Percentiles rank a stretch among this genome's conserved stretches.
Evolutionary conservation across 1,140 invertebrate genomes (phyloP).

Genomic region (Drosophila tsacasi): DNA sequence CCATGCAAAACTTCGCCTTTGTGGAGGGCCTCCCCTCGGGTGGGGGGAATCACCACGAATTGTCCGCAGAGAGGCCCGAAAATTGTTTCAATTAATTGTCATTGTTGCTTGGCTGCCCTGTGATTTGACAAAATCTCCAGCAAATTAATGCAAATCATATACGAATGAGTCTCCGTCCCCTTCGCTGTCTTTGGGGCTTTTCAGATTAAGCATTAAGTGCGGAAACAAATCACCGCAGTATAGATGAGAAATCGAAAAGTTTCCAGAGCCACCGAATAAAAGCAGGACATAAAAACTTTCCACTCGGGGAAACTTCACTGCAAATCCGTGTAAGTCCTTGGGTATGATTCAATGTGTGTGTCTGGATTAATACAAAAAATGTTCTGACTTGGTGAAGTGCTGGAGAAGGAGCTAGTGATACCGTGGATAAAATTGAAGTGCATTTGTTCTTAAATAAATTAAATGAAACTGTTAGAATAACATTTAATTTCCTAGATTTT

Average conservation of each 20-base stretch:
- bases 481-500: too few relatives aligned
- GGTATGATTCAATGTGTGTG: conserved; percentile 7
- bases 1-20: conserved; percentile 76
- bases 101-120: conserved; percentile 59
- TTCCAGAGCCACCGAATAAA: conserved; percentile 40
- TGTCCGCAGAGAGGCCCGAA: conserved; percentile 17
- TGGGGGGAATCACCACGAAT: neutral
- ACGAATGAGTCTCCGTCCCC: neutral
- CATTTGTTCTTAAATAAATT: neutral
- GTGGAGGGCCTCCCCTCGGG: conserved; percentile 1
- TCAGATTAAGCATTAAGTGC: conserved; percentile 22
- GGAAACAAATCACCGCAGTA: conserved; percentile 14
- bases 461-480: too few relatives aligned
- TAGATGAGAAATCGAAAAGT: conserved; percentile 47
- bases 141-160: conserved; percentile 63
- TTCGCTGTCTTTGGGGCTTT: conserved; percentile 12
- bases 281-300: conserved; percentile 59
- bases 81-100: conserved; percentile 79
- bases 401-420: neutral
- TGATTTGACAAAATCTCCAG: conserved; percentile 48
- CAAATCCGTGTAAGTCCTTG: conserved; percentile 45
- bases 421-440: neutral
- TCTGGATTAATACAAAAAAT: conserved; percentile 11
- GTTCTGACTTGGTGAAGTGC: neutral
- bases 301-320: conserved; percentile 52